Evolutionary conservation across 2,113 vertebrate genomes (phyloP).

Genomic region (Apodemus sylvaticus): DNA sequence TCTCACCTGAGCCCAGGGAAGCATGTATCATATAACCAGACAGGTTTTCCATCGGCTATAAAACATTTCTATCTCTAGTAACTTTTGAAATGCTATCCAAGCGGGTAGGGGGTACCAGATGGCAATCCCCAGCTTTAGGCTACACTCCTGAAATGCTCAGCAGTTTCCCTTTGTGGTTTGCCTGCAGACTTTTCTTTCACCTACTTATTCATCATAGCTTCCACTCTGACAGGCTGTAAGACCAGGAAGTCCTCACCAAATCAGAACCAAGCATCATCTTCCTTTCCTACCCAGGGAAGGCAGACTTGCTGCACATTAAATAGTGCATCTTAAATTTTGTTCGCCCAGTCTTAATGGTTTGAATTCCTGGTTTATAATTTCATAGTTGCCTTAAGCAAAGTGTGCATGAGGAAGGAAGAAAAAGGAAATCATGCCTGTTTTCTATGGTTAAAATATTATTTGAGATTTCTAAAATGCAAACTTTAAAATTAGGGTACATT

Average conservation of each 20-base stretch:
- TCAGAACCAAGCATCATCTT: background rate
- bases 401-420: background rate
- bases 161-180: slow-evolving; percentile 6
- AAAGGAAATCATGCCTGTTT: background rate
- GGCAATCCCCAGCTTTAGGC: background rate
- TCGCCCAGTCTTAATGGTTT: slow-evolving; percentile 35
- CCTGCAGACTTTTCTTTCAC: slow-evolving; percentile 17
- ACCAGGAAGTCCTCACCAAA: background rate
- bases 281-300: background rate
- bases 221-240: background rate
- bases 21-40: background rate
- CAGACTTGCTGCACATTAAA: slow-evolving; percentile 22
- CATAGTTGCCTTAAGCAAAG: slow-evolving; percentile 16
- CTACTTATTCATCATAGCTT: background rate
- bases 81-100: background rate
- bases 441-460: slow-evolving; percentile 10
- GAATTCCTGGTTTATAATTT: slow-evolving; percentile 49
- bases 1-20: background rate
- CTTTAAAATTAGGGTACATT: slow-evolving; percentile 41
- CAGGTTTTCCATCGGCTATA: background rate
- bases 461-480: slow-evolving; percentile 28
- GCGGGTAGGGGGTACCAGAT: background rate
- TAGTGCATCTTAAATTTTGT: slow-evolving; percentile 6
- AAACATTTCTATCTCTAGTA: slow-evolving; percentile 17
- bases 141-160: background rate